Evolutionary conservation across 1,140 invertebrate species (phyloP), one percentile per base, ranked within the genome.

Genomic region (Cyphomyrmex costatus): DNA sequence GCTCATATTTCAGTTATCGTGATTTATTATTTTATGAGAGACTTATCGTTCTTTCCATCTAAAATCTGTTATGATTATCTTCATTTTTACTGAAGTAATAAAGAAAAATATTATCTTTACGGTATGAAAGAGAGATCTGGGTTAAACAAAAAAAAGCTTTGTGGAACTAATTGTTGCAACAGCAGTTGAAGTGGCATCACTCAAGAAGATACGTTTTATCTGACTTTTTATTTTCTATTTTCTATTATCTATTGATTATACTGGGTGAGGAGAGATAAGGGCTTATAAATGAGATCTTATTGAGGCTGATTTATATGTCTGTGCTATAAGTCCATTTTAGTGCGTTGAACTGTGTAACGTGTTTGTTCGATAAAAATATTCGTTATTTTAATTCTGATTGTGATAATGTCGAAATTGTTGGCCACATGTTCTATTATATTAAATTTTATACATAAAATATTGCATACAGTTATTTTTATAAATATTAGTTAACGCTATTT

Each of bases 131-230:
- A 60, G 14, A 58, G 10, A 73, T 73, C 53, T 83, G 14, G n/a
- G 19, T 58, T 42, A 58, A 66, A 66, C 2, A 46, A 30, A 73
- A n/a, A n/a, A n/a, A 10, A n/a, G 30, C 12, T 42, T 60, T 60
- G 21, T 42, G 24, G 12, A 56, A 71, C 12, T 4, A 71, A 71
- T 73, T 83, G 63, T 80, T 36, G 46, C 42, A 66, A 56, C 56
- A 4, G 63, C 21, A 24, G 8, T 36, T 80, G 27, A 80, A 79
- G 77, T 53, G 27, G 27, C 16, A 60, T 74, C 68, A 74, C 27
- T 74, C 5, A 14, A 83, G 79, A 14, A 83, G 79, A 83, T 74
- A 83, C 51, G 1, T 60, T 58, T 53, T 83, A 58, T 83, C 78
- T 24, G 16, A 8, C 3, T 46, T 3, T 66, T 79, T 82, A 61